phyloP scores from a whole-genome alignment of 2,113 vertebrate species.

The Clarias magur region DNA sequence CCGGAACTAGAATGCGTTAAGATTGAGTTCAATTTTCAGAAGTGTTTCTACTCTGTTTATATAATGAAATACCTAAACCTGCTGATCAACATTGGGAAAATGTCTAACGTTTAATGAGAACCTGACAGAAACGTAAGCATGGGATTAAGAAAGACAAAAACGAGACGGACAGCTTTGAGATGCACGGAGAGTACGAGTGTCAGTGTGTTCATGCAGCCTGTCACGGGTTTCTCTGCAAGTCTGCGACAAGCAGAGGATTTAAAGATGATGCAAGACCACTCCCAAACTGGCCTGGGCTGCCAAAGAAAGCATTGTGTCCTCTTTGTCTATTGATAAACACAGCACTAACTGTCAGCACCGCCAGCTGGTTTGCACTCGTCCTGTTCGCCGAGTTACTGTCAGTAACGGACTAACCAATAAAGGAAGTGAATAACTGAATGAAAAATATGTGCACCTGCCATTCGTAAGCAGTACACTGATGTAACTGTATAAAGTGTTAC shows the following conservation, averaged over 20 bases:
- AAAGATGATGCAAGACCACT: conserved; percentile 34
- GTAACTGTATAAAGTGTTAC: background rate
- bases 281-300: background rate
- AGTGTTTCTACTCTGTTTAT: background rate
- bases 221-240: conserved; percentile 12
- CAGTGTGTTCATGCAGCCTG: background rate
- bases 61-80: background rate
- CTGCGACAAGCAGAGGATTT: conserved; percentile 12
- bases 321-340: conserved; percentile 29
- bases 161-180: background rate
- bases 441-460: background rate
- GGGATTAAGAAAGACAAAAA: background rate
- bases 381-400: background rate
- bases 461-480: background rate
- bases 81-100: background rate
- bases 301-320: conserved; percentile 5
- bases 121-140: background rate
- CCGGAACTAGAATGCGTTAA: background rate
- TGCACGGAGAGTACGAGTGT: background rate
- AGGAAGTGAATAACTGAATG: background rate
- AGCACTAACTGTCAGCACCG: background rate
- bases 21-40: background rate
- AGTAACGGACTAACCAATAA: background rate
- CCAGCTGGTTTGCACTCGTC: background rate
- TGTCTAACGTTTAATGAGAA: background rate